Conservation (phyloP, 2,797 vertebrate species). For the Artibeus jamaicensis region DNA sequence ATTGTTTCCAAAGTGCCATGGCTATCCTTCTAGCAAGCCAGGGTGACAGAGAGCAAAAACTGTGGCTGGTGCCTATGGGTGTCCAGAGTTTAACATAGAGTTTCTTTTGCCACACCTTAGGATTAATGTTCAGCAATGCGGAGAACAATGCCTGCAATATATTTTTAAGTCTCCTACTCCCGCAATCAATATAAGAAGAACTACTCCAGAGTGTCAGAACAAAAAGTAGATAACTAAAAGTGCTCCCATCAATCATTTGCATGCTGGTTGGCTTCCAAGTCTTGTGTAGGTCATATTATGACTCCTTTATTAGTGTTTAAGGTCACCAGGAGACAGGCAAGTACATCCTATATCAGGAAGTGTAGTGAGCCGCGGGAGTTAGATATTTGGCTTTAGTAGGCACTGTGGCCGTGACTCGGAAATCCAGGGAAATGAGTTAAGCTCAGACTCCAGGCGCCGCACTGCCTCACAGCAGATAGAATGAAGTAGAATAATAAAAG, state of each 20-base stretch:
- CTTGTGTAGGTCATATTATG: constrained; percentile 87
- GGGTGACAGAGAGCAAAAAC: not conserved
- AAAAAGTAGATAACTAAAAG: constrained; percentile 74
- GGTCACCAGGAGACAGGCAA: constrained; percentile 91
- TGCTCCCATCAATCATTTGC: constrained; percentile 71
- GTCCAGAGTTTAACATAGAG: not conserved
- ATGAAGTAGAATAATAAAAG: constrained; percentile 86
- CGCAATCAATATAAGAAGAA: constrained; percentile 71
- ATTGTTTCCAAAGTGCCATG: not conserved
- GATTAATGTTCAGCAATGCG: constrained; percentile 57
- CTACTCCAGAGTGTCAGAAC: constrained; percentile 55
- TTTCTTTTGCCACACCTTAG: constrained; percentile 10
- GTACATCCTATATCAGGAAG: constrained; percentile 95
- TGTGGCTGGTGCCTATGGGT: not conserved
- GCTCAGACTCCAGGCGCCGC: constrained; percentile 88
- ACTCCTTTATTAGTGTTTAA: constrained; percentile 91
- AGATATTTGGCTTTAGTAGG: constrained; percentile 88
- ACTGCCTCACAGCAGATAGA: constrained; percentile 80
- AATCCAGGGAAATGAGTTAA: constrained; percentile 88
- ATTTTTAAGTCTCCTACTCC: constrained; percentile 71
- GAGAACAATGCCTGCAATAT: constrained; percentile 33
- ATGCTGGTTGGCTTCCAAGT: constrained; percentile 72
- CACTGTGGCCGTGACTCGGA: constrained; percentile 87
- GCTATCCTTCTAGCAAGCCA: not conserved
- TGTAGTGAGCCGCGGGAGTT: constrained; percentile 86